Evolutionary conservation across 1,140 invertebrate species (phyloP).

Genomic region (Caenorhabditis inopinata): DNA sequence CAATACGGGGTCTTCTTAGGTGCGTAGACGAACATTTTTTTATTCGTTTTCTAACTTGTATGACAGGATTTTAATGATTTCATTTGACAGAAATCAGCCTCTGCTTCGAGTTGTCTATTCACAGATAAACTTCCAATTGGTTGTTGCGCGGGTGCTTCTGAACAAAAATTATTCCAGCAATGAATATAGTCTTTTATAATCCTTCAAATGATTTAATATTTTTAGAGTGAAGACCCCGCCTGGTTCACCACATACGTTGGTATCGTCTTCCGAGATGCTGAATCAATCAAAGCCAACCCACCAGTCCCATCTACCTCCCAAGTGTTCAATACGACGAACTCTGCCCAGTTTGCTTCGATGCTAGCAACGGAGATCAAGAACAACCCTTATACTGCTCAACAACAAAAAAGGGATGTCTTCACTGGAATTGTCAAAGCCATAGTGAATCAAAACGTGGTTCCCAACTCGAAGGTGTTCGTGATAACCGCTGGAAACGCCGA

Average conservation of each 20-base stretch:
- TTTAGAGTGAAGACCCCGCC: neutral
- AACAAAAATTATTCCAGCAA: no score
- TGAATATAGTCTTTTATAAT: no score
- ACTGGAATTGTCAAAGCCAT: neutral
- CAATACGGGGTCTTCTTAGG: no score
- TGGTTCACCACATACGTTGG: constrained; percentile 46
- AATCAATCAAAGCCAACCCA: neutral
- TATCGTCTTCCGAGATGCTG: constrained; percentile 43
- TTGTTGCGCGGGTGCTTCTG: no score
- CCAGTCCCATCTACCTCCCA: constrained; percentile 16
- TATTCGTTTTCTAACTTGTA: no score
- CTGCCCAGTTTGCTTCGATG: neutral
- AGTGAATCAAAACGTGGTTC: neutral
- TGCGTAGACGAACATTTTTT: no score
- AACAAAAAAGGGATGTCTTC: constrained; percentile 23
- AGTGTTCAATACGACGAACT: neutral
- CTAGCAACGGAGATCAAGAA: constrained; percentile 15
- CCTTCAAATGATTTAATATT: neutral
- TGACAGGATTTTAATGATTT: no score
- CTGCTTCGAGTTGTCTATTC: no score
- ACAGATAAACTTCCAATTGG: no score
- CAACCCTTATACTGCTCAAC: constrained; percentile 2
- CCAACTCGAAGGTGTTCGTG: constrained; percentile 20
- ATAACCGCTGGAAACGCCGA: constrained; percentile 30
- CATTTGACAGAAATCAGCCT: no score